These are phyloP conservation scores for Menura novaehollandiae DNA, from an alignment of 2,113 vertebrate genomes.

Conservation along the genomic window DNA sequence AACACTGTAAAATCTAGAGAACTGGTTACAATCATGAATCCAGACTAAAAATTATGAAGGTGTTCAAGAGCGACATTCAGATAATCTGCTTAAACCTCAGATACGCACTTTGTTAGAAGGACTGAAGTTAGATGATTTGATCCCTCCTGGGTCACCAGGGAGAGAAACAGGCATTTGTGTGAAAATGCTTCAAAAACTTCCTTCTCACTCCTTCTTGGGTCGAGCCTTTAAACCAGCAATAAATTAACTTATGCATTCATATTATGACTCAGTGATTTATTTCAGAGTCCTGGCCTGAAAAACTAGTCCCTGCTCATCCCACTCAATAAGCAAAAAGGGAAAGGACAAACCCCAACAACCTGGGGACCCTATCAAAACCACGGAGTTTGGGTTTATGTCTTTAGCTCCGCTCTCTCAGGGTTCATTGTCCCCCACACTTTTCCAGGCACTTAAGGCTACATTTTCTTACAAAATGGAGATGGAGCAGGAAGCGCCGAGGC, in stretches of 20 bases:
- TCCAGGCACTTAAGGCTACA: background rate
- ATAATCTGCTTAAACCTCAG: background rate
- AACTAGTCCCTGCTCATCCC: background rate
- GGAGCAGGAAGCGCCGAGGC: rapidly evolving
- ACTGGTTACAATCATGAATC: background rate
- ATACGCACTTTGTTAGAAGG: background rate
- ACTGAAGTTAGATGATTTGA: background rate
- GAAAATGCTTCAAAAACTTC: background rate
- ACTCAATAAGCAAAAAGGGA: background rate
- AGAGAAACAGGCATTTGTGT: background rate
- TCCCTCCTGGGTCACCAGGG: background rate
- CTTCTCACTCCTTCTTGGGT: background rate
- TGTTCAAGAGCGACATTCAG: background rate
- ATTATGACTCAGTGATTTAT: background rate
- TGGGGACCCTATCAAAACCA: background rate
- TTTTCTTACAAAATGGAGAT: background rate
- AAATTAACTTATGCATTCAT: background rate
- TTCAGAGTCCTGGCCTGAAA: background rate
- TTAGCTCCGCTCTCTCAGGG: background rate
- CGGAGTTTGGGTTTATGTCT: background rate
- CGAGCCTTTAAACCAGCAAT: background rate
- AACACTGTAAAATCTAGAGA: background rate
- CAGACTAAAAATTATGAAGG: background rate
- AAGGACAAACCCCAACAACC: rapidly evolving
- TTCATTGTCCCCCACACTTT: background rate